A percentile compares a stretch with the other conserved stretches of the same genome.
phyloP scores from a whole-genome alignment of 2,113 vertebrate species.

The Xiphophorus couchianus region DNA sequence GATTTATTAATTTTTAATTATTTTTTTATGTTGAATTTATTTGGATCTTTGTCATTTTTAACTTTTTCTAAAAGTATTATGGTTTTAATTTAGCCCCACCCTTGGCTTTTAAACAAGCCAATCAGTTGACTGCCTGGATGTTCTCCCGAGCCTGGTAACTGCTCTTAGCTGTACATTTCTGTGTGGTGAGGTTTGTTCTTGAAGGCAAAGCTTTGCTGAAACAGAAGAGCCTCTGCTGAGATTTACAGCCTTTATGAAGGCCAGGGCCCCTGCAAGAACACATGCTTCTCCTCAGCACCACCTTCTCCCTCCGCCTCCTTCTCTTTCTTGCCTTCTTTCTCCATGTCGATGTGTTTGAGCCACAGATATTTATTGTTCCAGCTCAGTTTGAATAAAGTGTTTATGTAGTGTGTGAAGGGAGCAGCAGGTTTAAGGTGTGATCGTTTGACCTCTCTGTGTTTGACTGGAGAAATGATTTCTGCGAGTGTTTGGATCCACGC shows the following conservation, averaged over 20 bases:
- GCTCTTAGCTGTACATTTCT: background rate
- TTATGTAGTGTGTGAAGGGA: slow-evolving; percentile 23
- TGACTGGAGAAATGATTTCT: background rate
- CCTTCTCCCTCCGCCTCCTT: slow-evolving; percentile 5
- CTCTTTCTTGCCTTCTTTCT: slow-evolving; percentile 3
- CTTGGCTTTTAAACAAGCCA: background rate
- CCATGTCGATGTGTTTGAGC: slow-evolving; percentile 26
- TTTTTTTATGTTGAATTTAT: background rate
- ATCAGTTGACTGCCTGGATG: background rate
- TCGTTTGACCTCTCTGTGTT: background rate
- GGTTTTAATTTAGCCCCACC: background rate
- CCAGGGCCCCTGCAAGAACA: slow-evolving; percentile 25
- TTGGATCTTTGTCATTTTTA: background rate
- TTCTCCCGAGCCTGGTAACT: background rate
- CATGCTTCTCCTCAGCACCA: slow-evolving; percentile 25
- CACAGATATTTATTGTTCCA: slow-evolving; percentile 51
- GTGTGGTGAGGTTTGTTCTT: slow-evolving; percentile 8
- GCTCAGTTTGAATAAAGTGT: slow-evolving; percentile 46
- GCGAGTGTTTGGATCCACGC: background rate
- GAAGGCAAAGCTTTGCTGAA: slow-evolving; percentile 26
- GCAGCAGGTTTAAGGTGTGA: slow-evolving; percentile 8
- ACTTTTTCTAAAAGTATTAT: background rate
- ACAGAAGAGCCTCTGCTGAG: slow-evolving; percentile 16
- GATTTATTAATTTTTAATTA: background rate
- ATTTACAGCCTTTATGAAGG: slow-evolving; percentile 36